Base-by-base conservation (phyloP, 2,797 vertebrate species). In the Callimico goeldii region DNA sequence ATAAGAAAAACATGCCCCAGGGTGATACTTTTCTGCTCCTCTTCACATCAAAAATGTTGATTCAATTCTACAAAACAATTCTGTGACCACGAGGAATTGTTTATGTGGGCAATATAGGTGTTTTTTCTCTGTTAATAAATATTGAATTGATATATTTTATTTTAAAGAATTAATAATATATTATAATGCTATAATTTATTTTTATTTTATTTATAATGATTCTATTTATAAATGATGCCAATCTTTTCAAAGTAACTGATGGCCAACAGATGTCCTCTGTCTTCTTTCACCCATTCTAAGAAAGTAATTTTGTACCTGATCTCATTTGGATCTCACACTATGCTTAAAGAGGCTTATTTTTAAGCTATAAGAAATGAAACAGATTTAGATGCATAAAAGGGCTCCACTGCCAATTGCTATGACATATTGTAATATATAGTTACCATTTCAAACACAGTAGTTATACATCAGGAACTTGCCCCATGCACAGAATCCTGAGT, bases 401-500 rank as follows among this genome's bases (percentile, higher is more conserved):
- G 10, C 39, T 30, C 7, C 30, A 20, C 2, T 24, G 30, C 28
- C 72, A 91, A 73, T 57, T 83, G 43, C 22, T 28, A 46, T 46
- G 48, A n/a, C 9, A 13, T 46, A 46, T 9, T 28, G 1, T 46
- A 28, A 73, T 36, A 30, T 33, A 57, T 20, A 75, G 43, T 11
- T 58, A 58, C 28, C 39, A 36, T 39, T 57, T 83, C 9, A 61
- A 30, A 55, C 33, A 46, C 61, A 90, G 14, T 30, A 41, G 43
- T 72, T 57, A 72, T 36, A 26, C 22, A 46, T 58, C 79, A 15
- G 7, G 33, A 48, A 30, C 9, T 55, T 72, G 39, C 11, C n/a
- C 36, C 2, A 1, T 10, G 1, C 30, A 26, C 4, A 4, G n/a
- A 22, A 48, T 22, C 24, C 14, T 30, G 41, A 8, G 22, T 30